A percentile compares a stretch with the other conserved stretches of the same genome.
Conservation (phyloP, 2,113 vertebrate species). For the Eublepharis macularius region DNA sequence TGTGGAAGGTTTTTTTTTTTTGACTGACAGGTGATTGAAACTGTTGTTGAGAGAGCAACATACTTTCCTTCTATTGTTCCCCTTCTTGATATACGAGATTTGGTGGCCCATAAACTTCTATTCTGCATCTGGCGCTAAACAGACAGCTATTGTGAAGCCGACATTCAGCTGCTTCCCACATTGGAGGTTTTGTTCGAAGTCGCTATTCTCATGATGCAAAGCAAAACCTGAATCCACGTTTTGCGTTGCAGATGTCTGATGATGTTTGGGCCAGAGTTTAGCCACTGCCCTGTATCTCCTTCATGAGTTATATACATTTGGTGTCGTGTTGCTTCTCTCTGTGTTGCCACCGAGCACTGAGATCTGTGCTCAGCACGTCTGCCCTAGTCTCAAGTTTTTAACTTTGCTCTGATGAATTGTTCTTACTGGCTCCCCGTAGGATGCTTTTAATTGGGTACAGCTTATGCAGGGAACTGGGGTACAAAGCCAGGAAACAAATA, state of each 20-base stretch:
- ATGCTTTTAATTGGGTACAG: not conserved
- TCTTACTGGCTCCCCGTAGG: not conserved
- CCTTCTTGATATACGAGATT: slow-evolving; percentile 36
- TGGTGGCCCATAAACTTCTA: slow-evolving; percentile 38
- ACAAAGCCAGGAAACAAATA: not conserved
- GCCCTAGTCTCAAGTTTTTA: not conserved
- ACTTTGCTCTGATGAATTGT: not conserved
- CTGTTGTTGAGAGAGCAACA: slow-evolving; percentile 45
- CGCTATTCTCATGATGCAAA: not conserved
- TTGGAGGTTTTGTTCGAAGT: not conserved
- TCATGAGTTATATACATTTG: no score
- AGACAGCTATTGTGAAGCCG: slow-evolving; percentile 53
- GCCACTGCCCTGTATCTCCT: no score
- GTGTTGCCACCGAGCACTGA: not conserved
- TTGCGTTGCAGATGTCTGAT: not conserved
- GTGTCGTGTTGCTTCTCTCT: not conserved
- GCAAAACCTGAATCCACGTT: not conserved
- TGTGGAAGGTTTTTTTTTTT: not conserved
- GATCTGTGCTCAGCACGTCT: not conserved
- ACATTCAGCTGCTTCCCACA: not conserved
- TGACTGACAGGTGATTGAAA: slow-evolving; percentile 59
- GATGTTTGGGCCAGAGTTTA: no score
- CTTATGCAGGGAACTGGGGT: not conserved
- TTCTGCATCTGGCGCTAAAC: slow-evolving; percentile 41
- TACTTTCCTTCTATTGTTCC: slow-evolving; percentile 50